Percentiles rank a stretch among this genome's conserved stretches.
Conservation (phyloP, 2,888 invertebrate species). For the Cistogaster globosa region DNA sequence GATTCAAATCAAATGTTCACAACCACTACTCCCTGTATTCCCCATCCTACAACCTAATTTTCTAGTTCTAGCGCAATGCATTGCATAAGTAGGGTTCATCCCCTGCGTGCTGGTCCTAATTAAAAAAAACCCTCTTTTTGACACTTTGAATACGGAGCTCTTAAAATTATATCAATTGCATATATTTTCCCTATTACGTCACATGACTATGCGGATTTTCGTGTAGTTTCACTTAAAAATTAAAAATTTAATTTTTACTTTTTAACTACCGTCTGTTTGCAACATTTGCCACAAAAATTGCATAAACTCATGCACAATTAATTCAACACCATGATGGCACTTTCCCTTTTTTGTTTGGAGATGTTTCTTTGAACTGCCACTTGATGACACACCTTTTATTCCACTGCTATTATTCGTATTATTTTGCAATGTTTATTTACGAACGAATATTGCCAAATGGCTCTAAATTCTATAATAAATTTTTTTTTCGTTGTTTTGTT, state of each 20-base stretch:
- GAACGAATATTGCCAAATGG: constrained; percentile 29
- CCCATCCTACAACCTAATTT: too few species aligned
- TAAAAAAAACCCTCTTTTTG: too few species aligned
- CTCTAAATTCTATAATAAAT: constrained; percentile 55
- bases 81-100: too few species aligned
- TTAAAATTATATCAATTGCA: too few species aligned
- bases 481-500: too few species aligned
- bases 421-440: neutral
- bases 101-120: too few species aligned
- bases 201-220: neutral
- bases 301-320: constrained; percentile 12
- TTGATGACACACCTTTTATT: constrained; percentile 43
- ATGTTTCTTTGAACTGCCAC: constrained; percentile 48
- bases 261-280: neutral
- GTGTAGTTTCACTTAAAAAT: neutral
- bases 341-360: constrained; percentile 33
- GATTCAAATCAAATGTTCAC: too few species aligned
- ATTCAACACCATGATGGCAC: neutral
- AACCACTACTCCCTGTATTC: too few species aligned
- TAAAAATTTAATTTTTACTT: neutral
- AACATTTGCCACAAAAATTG: constrained; percentile 14
- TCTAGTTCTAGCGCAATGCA: too few species aligned
- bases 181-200: too few species aligned
- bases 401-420: neutral
- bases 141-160: too few species aligned